A percentile compares a stretch with the other conserved stretches of the same genome.
Conservation (phyloP, 2,888 invertebrate genomes). For the Plebejus melissa region DNA sequence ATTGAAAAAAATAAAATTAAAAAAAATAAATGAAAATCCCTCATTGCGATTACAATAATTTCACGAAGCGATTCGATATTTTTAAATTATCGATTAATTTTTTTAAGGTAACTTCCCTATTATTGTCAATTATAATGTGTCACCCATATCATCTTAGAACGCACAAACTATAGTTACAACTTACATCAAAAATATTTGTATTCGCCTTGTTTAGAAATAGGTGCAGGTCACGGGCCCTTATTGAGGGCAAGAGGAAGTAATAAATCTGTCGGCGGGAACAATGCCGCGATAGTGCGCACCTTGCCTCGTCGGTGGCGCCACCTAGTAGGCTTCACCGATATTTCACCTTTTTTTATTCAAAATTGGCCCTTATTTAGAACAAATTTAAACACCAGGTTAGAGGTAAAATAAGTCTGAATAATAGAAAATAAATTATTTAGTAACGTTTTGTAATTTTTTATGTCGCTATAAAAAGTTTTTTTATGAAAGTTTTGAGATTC, state of each 20-base stretch:
- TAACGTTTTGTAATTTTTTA: not conserved
- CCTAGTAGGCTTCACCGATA: not conserved
- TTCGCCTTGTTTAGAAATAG: constrained; percentile 51
- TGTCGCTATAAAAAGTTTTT: not conserved
- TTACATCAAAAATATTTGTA: constrained; percentile 32
- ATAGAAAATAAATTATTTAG: not conserved
- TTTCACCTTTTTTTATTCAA: not conserved
- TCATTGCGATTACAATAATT: too few relatives aligned
- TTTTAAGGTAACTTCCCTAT: too few relatives aligned
- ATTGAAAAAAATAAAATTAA: too few relatives aligned
- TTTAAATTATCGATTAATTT: too few relatives aligned
- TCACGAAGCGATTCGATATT: too few relatives aligned
- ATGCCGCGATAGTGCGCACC: constrained; percentile 75
- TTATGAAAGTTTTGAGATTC: not conserved
- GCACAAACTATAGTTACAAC: too few relatives aligned
- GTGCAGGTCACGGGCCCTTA: constrained; percentile 74
- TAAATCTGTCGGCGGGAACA: constrained; percentile 78
- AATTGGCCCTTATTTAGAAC: not conserved
- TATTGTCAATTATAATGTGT: too few relatives aligned
- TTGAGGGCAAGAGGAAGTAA: constrained; percentile 78
- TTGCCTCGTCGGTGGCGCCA: constrained; percentile 54
- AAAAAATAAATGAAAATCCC: too few relatives aligned
- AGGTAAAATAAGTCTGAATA: not conserved
- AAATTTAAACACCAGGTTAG: not conserved
- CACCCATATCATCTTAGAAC: too few relatives aligned